Conservation (phyloP, 2,113 vertebrate genomes). For the Neopipo cinnamomea region DNA sequence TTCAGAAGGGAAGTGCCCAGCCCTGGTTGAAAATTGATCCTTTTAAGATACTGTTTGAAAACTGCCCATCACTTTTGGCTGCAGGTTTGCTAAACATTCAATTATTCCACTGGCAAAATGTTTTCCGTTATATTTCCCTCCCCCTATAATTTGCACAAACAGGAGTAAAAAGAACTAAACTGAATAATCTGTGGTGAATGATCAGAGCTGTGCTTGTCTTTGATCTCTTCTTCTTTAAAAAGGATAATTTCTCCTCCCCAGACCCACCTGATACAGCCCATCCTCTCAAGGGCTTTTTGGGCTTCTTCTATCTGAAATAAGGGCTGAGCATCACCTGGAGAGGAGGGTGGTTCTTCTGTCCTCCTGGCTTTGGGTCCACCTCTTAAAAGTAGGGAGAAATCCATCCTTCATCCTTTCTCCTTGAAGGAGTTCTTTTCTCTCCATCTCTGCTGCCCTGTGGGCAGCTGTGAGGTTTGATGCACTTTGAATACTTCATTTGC, state of each 20-base stretch:
- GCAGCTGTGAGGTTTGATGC: neutral
- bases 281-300: neutral
- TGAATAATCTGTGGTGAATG: fast-evolving
- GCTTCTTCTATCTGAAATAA: neutral
- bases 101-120: neutral
- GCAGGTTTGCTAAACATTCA: neutral
- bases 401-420: neutral
- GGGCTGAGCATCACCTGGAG: neutral
- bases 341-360: neutral
- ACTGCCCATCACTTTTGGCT: neutral
- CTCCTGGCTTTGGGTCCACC: neutral
- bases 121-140: neutral
- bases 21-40: neutral
- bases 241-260: fast-evolving
- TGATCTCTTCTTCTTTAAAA: neutral
- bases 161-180: neutral
- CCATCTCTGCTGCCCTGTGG: neutral
- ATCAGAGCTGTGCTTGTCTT: neutral
- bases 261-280: fast-evolving
- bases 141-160: fast-evolving
- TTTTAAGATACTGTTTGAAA: neutral
- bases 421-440: neutral
- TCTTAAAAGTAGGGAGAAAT: neutral
- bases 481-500: fast-evolving
- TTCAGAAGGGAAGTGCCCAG: neutral